Percentiles rank a stretch among this genome's conserved stretches.
Conservation (phyloP, 2,797 vertebrate species). For the Neosilurus mollespiculum region DNA sequence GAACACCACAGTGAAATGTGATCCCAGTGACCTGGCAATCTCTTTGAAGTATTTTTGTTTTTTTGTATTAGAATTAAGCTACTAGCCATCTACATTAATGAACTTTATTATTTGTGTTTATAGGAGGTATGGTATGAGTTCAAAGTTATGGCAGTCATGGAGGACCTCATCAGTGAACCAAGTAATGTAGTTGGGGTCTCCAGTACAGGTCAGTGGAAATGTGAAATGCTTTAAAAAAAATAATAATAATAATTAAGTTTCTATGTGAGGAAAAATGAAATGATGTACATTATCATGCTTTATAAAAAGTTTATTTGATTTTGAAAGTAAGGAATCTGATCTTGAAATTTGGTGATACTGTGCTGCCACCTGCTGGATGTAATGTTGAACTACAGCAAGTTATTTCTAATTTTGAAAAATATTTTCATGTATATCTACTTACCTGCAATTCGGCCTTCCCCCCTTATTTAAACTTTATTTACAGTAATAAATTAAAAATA, state of each 20-base stretch:
- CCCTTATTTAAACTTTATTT: not conserved
- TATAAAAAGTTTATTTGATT: not conserved
- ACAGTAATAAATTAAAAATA: no score
- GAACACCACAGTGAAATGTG: not conserved
- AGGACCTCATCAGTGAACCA: conserved; percentile 92
- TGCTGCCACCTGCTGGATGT: conserved; percentile 65
- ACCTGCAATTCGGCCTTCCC: not conserved
- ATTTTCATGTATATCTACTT: not conserved
- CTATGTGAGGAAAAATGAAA: not conserved
- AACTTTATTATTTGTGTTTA: not conserved
- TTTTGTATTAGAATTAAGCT: not conserved
- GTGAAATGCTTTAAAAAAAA: not conserved
- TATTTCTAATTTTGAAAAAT: not conserved
- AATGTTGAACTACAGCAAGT: not conserved
- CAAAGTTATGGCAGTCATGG: conserved; percentile 93
- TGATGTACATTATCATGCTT: no score
- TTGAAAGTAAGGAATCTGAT: not conserved
- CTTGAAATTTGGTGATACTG: conserved; percentile 26
- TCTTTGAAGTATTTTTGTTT: not conserved
- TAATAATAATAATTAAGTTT: no score
- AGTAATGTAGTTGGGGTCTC: conserved; percentile 96
- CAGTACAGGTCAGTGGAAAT: conserved; percentile 85
- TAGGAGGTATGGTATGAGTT: conserved; percentile 99
- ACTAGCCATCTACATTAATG: not conserved
- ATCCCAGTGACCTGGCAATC: not conserved